These are phyloP conservation scores for Drosophila sordidula DNA, from an alignment of 2,888 invertebrate genomes.

Conservation along the genomic window DNA sequence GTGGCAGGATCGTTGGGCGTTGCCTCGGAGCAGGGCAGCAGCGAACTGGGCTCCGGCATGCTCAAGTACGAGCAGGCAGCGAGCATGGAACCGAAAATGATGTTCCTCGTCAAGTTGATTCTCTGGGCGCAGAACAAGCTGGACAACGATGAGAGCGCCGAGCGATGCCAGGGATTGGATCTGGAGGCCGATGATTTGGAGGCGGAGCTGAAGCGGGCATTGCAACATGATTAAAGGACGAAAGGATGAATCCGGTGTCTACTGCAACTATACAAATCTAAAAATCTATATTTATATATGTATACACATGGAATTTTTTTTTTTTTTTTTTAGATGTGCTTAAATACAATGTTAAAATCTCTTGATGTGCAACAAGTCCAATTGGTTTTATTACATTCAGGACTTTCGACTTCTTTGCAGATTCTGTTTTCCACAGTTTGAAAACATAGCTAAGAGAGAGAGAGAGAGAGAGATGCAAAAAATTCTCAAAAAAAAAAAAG, in stretches of 20 bases:
- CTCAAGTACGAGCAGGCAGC: slow-evolving; percentile 20
- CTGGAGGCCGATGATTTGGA: slow-evolving; percentile 58
- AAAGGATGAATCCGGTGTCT: slow-evolving; percentile 41
- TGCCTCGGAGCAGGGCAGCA: slow-evolving; percentile 12
- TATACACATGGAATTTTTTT: slow-evolving; percentile 34
- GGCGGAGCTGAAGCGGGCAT: slow-evolving; percentile 46
- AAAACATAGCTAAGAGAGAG: too few relatives aligned
- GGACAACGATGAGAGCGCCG: slow-evolving; percentile 40
- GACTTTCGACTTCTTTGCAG: not conserved
- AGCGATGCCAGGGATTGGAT: slow-evolving; percentile 34
- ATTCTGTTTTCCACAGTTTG: not conserved
- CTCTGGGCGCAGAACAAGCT: slow-evolving; percentile 66
- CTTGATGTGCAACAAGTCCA: slow-evolving; percentile 53
- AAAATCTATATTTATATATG: slow-evolving; percentile 38
- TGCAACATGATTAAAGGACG: slow-evolving; percentile 26
- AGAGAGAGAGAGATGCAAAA: too few relatives aligned
- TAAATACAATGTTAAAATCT: slow-evolving; percentile 61
- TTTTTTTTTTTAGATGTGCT: slow-evolving; percentile 60
- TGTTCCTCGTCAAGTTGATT: slow-evolving; percentile 67
- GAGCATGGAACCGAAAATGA: slow-evolving; percentile 57
- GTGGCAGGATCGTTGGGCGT: slow-evolving; percentile 9
- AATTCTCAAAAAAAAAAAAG: too few relatives aligned
- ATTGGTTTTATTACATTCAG: too few relatives aligned
- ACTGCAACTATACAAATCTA: slow-evolving; percentile 47
- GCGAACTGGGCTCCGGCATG: slow-evolving; percentile 31